A percentile compares a stretch with the other conserved stretches of the same genome.
phyloP scores from a whole-genome alignment of 2,113 vertebrate species.

The Pantherophis guttatus region DNA sequence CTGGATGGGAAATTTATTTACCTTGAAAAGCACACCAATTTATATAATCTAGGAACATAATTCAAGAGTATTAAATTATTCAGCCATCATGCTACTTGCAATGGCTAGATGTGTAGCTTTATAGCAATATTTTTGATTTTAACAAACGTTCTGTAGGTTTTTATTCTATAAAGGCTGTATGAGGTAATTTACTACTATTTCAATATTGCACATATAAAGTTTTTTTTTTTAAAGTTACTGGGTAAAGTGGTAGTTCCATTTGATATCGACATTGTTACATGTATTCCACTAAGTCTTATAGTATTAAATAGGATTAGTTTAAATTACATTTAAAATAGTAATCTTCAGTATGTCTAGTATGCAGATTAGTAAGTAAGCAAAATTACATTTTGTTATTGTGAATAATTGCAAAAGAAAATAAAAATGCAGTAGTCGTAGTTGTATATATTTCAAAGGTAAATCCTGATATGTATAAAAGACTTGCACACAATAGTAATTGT shows the following conservation, averaged over 20 bases:
- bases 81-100: not conserved
- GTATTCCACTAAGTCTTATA: too few species aligned
- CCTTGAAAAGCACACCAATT: not conserved
- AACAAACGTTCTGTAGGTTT: not conserved
- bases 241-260: not conserved
- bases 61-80: not conserved
- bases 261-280: not conserved
- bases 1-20: too few species aligned
- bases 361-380: not conserved
- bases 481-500: not conserved
- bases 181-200: not conserved
- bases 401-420: not conserved
- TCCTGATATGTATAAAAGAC: not conserved
- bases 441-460: not conserved
- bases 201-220: not conserved
- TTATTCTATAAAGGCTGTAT: not conserved
- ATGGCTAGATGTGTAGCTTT: not conserved
- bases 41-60: not conserved
- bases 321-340: not conserved
- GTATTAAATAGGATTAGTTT: not conserved
- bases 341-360: not conserved
- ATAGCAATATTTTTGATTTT: not conserved
- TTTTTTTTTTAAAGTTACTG: not conserved
- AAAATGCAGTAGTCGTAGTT: not conserved
- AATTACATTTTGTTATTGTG: not conserved